These are phyloP conservation scores for Poeciliopsis prolifica DNA, from an alignment of 2,113 vertebrate species.

Conservation along the genomic window DNA sequence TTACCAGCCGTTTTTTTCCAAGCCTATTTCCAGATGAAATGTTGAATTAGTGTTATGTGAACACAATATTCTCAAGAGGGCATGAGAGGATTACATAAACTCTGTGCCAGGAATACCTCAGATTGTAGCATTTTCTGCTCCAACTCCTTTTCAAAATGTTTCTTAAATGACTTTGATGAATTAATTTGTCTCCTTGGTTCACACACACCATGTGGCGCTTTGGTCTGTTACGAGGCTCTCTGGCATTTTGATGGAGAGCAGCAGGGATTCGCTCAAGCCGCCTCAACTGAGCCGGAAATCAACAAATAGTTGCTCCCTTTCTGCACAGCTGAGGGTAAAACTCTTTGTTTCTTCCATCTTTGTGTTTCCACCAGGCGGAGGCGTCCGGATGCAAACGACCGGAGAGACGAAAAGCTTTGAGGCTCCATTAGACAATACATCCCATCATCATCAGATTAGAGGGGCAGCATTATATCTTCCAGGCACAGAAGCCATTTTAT, in stretches of 20 bases:
- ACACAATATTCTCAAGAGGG: conserved; percentile 52
- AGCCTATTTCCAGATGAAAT: conserved; percentile 25
- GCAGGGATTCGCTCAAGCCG: conserved; percentile 40
- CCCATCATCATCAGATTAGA: neutral
- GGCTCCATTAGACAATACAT: neutral
- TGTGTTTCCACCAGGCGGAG: neutral
- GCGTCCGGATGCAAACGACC: neutral
- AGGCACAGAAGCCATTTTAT: too few relatives aligned
- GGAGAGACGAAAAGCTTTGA: neutral
- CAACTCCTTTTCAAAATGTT: conserved; percentile 48
- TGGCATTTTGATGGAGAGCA: conserved; percentile 45
- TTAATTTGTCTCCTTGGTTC: conserved; percentile 54
- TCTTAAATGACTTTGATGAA: conserved; percentile 65
- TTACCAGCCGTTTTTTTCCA: conserved; percentile 12
- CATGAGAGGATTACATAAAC: conserved; percentile 44
- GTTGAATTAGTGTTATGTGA: conserved; percentile 48
- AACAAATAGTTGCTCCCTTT: neutral
- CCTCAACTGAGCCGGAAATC: conserved; percentile 27
- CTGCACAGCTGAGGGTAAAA: neutral
- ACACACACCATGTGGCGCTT: conserved; percentile 62
- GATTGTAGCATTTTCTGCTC: conserved; percentile 36
- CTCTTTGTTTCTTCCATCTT: neutral
- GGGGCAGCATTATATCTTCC: too few relatives aligned
- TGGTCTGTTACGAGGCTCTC: conserved; percentile 50
- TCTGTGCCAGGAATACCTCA: conserved; percentile 37